phyloP scores from a whole-genome alignment of 2,888 invertebrate genomes.

The Andrena flavipes region DNA sequence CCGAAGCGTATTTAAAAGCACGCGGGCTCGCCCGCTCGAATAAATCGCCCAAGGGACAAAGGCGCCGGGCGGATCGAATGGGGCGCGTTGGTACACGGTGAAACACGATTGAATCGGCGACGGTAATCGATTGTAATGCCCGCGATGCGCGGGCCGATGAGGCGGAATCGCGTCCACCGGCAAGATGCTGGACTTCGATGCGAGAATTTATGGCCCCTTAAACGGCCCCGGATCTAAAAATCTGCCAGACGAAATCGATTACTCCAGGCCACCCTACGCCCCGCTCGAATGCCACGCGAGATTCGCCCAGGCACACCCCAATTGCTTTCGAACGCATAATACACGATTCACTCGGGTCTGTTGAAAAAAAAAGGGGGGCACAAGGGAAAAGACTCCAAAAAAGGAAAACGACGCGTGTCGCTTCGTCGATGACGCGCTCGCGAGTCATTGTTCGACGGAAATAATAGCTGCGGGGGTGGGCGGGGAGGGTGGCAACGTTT shows the following conservation, averaged over 20 bases:
- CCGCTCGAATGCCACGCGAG: too few relatives aligned
- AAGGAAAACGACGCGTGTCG: constrained; percentile 2
- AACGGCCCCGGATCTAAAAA: too few relatives aligned
- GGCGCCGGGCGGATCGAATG: constrained; percentile 9
- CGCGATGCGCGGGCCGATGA: not conserved
- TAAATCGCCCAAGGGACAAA: constrained; percentile 33
- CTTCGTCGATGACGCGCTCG: constrained; percentile 19
- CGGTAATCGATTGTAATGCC: constrained; percentile 19
- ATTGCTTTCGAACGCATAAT: too few relatives aligned
- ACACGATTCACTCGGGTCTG: too few relatives aligned
- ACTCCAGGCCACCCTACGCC: too few relatives aligned
- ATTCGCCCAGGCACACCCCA: too few relatives aligned
- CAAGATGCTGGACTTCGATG: not conserved
- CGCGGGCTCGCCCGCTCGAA: constrained; percentile 1
- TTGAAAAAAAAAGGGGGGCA: too few relatives aligned
- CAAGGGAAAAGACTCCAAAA: too few relatives aligned
- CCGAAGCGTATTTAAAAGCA: constrained; percentile 28
- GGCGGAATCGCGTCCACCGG: constrained; percentile 4
- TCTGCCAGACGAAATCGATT: too few relatives aligned
- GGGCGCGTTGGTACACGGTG: not conserved
- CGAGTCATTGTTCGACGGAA: constrained; percentile 26
- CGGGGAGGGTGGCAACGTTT: too few relatives aligned
- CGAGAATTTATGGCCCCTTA: not conserved
- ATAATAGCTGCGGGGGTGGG: constrained; percentile 13
- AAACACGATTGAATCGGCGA: constrained; percentile 4